Base-by-base conservation (phyloP, 2,888 invertebrate species). In the Ommatoiulus sabulosus region DNA sequence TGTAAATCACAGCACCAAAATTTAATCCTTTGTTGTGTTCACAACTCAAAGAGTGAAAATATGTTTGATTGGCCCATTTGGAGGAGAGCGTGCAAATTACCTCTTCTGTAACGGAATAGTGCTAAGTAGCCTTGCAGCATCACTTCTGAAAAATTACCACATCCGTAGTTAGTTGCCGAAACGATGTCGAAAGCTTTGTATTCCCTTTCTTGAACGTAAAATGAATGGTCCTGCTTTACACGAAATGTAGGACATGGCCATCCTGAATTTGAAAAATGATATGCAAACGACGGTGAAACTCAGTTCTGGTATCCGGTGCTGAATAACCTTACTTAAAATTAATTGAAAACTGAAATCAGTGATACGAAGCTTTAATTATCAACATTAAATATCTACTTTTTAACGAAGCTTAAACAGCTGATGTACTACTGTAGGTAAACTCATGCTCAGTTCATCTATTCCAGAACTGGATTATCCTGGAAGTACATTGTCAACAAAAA, bases 81-180 rank as follows among this genome's bases (percentile, higher is more conserved):
- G 17, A 17, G 5, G 5, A 57, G 12, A 15, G 57, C 15, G 2
- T 57, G 17, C 17, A 17, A 12, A 57, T 86, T 86, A 86, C 86
- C 86, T 48, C 46, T 86, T 86, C 86, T 86, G 48, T 86, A 86
- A 17, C 86, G 43, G n/a, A 86, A 86, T n/a, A 86, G n/a, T 43
- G 86, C 46, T 15, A 43, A 12, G 46, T 86, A 86, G 43, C 86
- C 86, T 86, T 43, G 24, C 15, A 44, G 44, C 44, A 86, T 24
- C 5, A 3, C 4, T 17, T 10, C 44, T 44, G 86, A 86, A 46
- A 86, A 86, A 86, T 86, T 86, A 12, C 86, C 86, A 48, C 86
- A 86, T 86, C 86, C 86, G 43, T 43, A 43, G 10, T 8, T n/a
- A 44, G 86, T 86, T 44, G 86, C 48, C n/a, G 86, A 43, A 86